Base-by-base conservation (phyloP, 2,113 vertebrate genomes). In the Macheiramphus alcinus region DNA sequence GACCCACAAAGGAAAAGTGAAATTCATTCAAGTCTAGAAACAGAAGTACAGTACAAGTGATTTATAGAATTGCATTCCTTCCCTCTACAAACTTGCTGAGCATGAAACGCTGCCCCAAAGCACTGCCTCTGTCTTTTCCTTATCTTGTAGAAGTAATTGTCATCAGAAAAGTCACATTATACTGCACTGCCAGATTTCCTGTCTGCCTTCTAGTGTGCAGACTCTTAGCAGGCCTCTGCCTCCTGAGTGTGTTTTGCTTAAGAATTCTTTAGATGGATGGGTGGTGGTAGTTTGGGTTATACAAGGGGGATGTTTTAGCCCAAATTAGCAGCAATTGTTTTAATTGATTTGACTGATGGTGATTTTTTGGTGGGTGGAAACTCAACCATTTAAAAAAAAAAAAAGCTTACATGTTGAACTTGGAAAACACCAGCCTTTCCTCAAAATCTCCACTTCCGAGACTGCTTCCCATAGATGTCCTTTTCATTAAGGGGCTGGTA, bases 31-130 rank as follows among this genome's bases (percentile, higher is more conserved):
- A 96, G 95, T 96, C 93, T 96, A 95, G 86, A 86, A 97, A 93
- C 91, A 96, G 80, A 91, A 94, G 87, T 97, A 97, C 97, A 97
- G 96, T 95, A 94, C 94, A 95, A 94, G 91, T 95, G 95, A 97
- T 97, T 95, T 95, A 95, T 74, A 95, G 93, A 80, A 75, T 95
- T 94, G 74, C 86, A 89, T 97, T 97, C 84, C 80, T 86, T 84
- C 79, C 50, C 32, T 93, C 72, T 94, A 40, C 88, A 92, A 95
- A 90, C 84, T 70, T 95, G 94, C 86, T 95, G 94, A 95, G 95
- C 95, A 96, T 97, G 96, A 97, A 97, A 97, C 96, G 6, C 95
- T 97, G 96, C 53, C 91, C 89, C 92, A 96, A 86, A 96, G 85
- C 92, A 91, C 93, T 90, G 62, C 88, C 88, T 94, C 61, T 71